phyloP scores from a whole-genome alignment of 2,113 vertebrate species.

The Aphelocoma coerulescens region DNA sequence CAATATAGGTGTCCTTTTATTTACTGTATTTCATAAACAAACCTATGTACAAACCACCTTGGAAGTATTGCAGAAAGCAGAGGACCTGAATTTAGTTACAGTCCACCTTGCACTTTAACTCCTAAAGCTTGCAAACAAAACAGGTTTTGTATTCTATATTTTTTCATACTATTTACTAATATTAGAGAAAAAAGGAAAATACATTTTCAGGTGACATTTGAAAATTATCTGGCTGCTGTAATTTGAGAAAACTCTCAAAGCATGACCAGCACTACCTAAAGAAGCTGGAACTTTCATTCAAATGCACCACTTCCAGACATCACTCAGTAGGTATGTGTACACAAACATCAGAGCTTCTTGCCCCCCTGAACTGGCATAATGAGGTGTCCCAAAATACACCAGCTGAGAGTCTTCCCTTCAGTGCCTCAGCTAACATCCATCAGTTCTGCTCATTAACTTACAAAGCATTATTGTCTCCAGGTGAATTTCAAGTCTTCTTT shows the following conservation, averaged over 20 bases:
- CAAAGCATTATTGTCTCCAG: background rate
- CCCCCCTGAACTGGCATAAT: background rate
- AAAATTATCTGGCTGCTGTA: background rate
- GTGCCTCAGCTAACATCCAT: background rate
- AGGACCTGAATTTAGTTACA: background rate
- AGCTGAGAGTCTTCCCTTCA: background rate
- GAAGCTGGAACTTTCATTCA: background rate
- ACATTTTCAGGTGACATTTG: background rate
- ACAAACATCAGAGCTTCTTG: accelerated
- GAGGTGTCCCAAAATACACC: background rate
- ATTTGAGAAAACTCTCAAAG: background rate
- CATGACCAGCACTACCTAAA: background rate
- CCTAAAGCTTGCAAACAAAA: background rate
- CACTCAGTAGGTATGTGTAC: background rate
- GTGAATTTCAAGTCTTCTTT: background rate
- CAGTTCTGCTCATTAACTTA: background rate
- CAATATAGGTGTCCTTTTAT: background rate
- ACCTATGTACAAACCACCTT: background rate
- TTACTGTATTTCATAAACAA: background rate
- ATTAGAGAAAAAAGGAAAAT: background rate
- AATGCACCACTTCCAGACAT: background rate
- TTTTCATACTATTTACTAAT: background rate
- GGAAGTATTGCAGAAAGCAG: background rate
- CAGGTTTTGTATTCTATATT: background rate
- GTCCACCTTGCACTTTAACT: background rate